Percentiles rank a stretch among this genome's conserved stretches.
Conservation (phyloP, 2,113 vertebrate genomes). For the Menura novaehollandiae region DNA sequence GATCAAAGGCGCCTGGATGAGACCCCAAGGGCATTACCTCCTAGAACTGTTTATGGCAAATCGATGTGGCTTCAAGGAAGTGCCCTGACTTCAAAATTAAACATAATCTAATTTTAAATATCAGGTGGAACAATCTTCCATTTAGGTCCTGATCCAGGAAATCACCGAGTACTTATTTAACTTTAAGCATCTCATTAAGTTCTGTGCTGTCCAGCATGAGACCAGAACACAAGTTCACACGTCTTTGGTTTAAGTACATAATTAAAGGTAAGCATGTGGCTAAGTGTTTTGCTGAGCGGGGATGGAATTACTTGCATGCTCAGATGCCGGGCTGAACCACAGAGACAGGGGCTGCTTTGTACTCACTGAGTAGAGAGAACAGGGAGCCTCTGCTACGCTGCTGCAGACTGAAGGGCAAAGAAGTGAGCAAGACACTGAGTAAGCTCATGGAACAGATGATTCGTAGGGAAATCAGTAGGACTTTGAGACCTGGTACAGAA, state of each 20-base stretch:
- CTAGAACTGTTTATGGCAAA: slow-evolving; percentile 4
- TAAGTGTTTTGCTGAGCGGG: background rate
- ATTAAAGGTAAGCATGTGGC: slow-evolving; percentile 40
- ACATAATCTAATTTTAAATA: slow-evolving; percentile 6
- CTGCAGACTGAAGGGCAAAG: accelerated
- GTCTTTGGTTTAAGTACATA: slow-evolving; percentile 25
- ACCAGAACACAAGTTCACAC: background rate
- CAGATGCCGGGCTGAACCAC: background rate
- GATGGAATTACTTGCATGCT: background rate
- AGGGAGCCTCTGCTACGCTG: background rate
- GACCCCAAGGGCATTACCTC: background rate
- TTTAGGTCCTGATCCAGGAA: slow-evolving; percentile 51
- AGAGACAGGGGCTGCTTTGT: slow-evolving; percentile 26
- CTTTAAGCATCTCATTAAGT: background rate
- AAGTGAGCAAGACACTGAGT: accelerated
- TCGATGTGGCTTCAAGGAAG: background rate
- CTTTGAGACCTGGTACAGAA: background rate
- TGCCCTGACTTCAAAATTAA: background rate
- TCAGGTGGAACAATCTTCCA: background rate
- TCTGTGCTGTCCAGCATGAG: background rate
- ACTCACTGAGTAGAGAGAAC: background rate
- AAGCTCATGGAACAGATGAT: background rate
- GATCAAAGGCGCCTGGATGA: background rate
- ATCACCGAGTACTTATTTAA: background rate
- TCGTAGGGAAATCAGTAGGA: background rate